Base-by-base conservation (phyloP, 2,888 invertebrate species). In the Rhogogaster chlorosoma region DNA sequence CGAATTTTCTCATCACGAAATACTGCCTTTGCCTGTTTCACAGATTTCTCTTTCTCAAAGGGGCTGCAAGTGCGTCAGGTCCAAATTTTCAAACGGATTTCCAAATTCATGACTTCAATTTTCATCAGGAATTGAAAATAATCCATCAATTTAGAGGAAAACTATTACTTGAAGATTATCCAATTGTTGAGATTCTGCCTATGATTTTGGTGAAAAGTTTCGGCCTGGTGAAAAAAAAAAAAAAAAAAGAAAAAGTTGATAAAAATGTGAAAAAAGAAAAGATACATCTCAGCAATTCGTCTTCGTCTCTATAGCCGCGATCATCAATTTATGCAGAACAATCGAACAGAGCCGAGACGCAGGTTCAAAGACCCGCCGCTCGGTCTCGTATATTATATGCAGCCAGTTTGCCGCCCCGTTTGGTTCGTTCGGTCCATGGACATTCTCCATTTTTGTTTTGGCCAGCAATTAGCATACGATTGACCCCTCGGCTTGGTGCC, bases 271-370 rank as follows among this genome's bases (percentile, higher is more conserved):
- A 36, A 78, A 36, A 36, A 57, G 57, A 53, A 32, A 42, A 10
- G 15, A 42, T 22, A 36, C 18, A 22, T 38, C 9, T 6, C 18
- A 18, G 61, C 61, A 61, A 80, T 80, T 61, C 61, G 78, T 80
- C 78, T 80, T 80, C 78, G 78, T 80, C 78, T 80, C 77, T 61
- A 80, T 61, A 36, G 78, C 61, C 78, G 36, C 38, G 78, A 91
- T 93, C 93, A 93, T 93, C 92, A 93, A 93, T 93, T 93, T 93
- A 93, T 93, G 93, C 93, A 93, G 93, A 93, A 93, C 93, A 92
- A 93, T 93, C 92, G 93, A 92, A 92, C 92, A 91, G 91, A 91
- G 91, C 71, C 87, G 36, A 57, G 87, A 7, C 84, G 87, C 87
- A 85, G 86, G 87, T 87, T 87, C 87, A 87, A 87, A 87, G 87